Base-by-base conservation (phyloP, 1,140 invertebrate genomes). In the Sinella curviseta region DNA sequence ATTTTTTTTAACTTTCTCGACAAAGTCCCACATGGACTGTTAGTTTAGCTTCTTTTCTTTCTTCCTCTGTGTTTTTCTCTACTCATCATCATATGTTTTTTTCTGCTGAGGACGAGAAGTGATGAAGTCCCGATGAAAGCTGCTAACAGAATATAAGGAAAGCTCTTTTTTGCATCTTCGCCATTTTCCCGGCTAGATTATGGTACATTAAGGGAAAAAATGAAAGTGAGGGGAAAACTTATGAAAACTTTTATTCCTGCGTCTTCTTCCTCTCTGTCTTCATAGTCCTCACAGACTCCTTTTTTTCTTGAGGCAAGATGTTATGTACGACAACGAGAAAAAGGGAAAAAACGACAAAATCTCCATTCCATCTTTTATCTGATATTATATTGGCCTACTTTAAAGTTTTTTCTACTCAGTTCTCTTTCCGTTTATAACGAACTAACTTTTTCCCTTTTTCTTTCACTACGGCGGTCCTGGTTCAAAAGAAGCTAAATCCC, bases 81-180 rank as follows among this genome's bases (percentile, higher is more conserved):
- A 26, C 57, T 17, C 57, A 48, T 48, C 20, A 48, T 48, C 39
- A 48, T 48, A 8, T 20, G 20, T 12, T 20, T 48, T 48, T 48
- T 20, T 12, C 20, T 48, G 39, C 39, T 48, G 8, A 20, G 8
- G 39, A 48, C 39, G 39, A 60, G 30, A 70, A 70, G 65, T 33
- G 65, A 70, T 70, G 65, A 70, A 70, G 65, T 70, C 65, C n/a
- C 65, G 65, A 70, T 70, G 65, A 70, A 70, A 70, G 65, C n/a
- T n/a, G n/a, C n/a, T 30, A 70, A n/a, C 28, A 31, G 8, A 70
- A 31, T 70, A 70, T 60, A 24, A 60, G 55, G 3, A n/a, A n/a
- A 14, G 14, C n/a, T n/a, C n/a, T 24, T 3, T 60, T 60, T 60
- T 60, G 55, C 55, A 60, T 60, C 55, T 60, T 60, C 55, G 8